Base-by-base conservation (phyloP, 1,140 invertebrate species). In the Chironomus tepperi region DNA sequence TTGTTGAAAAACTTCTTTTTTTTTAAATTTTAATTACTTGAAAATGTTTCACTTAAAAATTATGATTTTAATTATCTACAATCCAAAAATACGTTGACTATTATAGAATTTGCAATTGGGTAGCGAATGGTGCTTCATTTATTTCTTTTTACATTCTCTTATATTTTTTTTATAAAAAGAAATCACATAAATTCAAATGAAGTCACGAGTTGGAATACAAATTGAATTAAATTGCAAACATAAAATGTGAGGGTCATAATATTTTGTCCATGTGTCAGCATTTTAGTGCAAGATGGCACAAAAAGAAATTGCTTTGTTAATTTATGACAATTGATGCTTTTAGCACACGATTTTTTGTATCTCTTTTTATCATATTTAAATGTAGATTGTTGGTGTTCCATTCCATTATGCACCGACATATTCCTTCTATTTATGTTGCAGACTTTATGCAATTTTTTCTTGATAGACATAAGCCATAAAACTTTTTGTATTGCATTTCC, bases 131-230 rank as follows among this genome's bases (percentile, higher is more conserved):
- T 34, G 24, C 24, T 34, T 34, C 24, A 34, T 34, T 34, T 34
- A 34, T 34, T 34, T 34, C 24, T 34, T 34, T 34, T 34, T 34
- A 2, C 24, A 34, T 34, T 34, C 24, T 34, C 24, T 34, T 34
- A 34, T 34, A 34, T 34, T 34, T 34, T 34, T 34, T 34, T 34
- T 2, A 1, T 2, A 34, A 34, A 57, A 57, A 70, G 19, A 70
- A 70, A 70, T 21, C 16, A 10, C 65, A 70, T 70, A 70, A 70
- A 70, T 70, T 70, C 18, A 70, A 70, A 70, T 70, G 65, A 70
- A 70, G 65, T 70, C 65, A 70, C 65, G 65, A 70, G 65, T 12
- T 21, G 16, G 65, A 70, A 70, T 70, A 70, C 65, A 70, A 70
- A 70, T 70, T 70, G 65, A 70, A 70, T 70, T 70, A 70, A 18